A percentile compares a stretch with the other conserved stretches of the same genome.
These are phyloP conservation scores for Fragum whitleyi DNA, from an alignment of 2,888 invertebrate genomes.

Conservation along the genomic window DNA sequence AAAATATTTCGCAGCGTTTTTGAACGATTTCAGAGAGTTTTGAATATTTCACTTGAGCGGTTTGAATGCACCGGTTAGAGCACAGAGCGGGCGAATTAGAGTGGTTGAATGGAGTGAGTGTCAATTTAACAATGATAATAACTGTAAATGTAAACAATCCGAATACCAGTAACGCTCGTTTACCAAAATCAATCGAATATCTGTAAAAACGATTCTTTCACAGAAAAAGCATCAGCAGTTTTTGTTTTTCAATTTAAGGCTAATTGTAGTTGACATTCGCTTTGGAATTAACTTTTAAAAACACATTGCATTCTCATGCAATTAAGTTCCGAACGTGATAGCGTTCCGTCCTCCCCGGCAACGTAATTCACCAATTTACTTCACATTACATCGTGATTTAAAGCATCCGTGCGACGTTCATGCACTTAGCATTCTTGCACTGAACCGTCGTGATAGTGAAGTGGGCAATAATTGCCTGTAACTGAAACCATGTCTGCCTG, in stretches of 20 bases:
- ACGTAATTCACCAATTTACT: conserved; percentile 28
- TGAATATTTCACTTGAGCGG: too few species aligned
- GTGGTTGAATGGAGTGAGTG: too few species aligned
- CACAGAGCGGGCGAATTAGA: too few species aligned
- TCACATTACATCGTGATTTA: conserved; percentile 26
- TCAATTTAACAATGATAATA: too few species aligned
- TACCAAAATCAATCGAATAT: too few species aligned
- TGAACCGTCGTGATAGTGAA: conserved; percentile 27
- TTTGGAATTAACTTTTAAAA: conserved; percentile 24
- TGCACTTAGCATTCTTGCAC: conserved; percentile 25
- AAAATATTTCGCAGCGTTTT: too few species aligned
- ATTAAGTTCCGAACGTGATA: conserved; percentile 16
- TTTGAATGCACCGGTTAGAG: too few species aligned
- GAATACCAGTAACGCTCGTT: too few species aligned
- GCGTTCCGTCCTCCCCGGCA: conserved; percentile 2
- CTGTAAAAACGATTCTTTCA: too few species aligned
- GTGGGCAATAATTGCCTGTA: conserved; percentile 24
- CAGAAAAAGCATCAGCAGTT: neutral
- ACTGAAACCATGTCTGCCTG: conserved; percentile 16
- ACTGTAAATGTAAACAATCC: too few species aligned
- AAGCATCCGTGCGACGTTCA: conserved; percentile 23
- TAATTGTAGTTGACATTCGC: conserved; percentile 29
- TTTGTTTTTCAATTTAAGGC: conserved; percentile 8
- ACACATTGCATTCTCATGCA: conserved; percentile 17
- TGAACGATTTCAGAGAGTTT: too few species aligned